These are phyloP conservation scores for Crocuta crocuta DNA, from an alignment of 2,113 vertebrate genomes.

Conservation along the genomic window DNA sequence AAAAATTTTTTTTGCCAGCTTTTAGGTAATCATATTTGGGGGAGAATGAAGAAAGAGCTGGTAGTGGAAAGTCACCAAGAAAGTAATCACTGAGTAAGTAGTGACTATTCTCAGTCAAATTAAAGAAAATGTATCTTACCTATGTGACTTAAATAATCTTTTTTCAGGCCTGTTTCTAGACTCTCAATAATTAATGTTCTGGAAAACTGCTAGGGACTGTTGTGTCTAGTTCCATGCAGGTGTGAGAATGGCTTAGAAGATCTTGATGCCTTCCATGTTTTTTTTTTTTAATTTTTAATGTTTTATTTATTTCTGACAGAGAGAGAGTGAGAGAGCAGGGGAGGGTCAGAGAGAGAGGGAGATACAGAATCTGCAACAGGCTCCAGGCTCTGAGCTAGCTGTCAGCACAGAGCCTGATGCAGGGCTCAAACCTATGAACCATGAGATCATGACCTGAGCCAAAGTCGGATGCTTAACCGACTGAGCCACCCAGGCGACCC, in stretches of 20 bases:
- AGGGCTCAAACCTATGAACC: too few relatives aligned
- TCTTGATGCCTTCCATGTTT: not conserved
- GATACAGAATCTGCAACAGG: too few relatives aligned
- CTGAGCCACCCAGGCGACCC: too few relatives aligned
- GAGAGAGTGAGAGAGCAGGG: too few relatives aligned
- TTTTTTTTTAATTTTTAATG: too few relatives aligned
- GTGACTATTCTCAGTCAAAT: not conserved
- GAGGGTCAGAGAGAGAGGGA: too few relatives aligned
- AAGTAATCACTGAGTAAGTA: not conserved
- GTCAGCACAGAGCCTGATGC: too few relatives aligned
- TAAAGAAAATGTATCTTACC: not conserved
- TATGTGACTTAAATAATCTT: not conserved
- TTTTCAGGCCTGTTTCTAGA: conserved; percentile 5
- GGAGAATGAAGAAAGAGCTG: not conserved
- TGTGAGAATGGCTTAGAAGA: not conserved
- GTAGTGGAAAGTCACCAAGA: not conserved
- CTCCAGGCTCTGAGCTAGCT: too few relatives aligned
- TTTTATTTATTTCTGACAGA: too few relatives aligned
- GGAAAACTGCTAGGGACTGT: not conserved
- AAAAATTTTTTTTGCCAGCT: not conserved
- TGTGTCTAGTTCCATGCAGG: not conserved
- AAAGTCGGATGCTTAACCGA: too few relatives aligned
- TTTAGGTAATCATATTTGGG: not conserved
- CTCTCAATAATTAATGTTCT: not conserved
- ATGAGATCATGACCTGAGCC: too few relatives aligned